Evolutionary conservation across 2,797 vertebrate species (phyloP).

Genomic region (Mycteria americana): DNA sequence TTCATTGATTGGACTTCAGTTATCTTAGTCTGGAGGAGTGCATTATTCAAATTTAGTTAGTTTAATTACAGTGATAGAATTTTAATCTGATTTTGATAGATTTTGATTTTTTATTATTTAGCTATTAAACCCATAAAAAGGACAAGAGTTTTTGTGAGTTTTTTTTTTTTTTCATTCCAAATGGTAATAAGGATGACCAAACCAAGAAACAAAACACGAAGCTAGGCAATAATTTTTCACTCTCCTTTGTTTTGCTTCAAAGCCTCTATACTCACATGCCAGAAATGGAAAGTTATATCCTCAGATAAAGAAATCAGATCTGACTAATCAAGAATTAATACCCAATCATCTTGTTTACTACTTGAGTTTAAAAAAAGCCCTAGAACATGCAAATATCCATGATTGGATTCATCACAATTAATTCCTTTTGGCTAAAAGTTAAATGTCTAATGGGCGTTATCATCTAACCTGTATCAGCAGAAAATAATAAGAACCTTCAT

Average conservation of each 20-base stretch:
- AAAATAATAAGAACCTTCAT: not conserved
- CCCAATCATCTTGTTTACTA: not conserved
- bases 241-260: not conserved
- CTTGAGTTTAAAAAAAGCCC: not conserved
- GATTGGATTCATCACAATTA: not conserved
- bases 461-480: not conserved
- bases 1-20: not conserved
- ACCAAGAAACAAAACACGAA: not conserved
- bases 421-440: not conserved
- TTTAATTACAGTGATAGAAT: not conserved
- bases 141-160: not conserved
- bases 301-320: not conserved
- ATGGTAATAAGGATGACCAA: not conserved
- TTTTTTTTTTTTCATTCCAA: accelerated
- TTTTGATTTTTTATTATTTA: not conserved
- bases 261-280: not conserved
- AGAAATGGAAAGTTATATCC: not conserved
- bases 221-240: not conserved
- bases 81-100: not conserved
- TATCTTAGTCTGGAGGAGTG: not conserved
- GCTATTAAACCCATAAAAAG: not conserved
- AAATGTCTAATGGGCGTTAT: not conserved
- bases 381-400: not conserved
- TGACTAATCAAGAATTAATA: not conserved
- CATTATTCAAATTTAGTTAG: not conserved